Evolutionary conservation across 2,797 vertebrate genomes (phyloP), one percentile per base, ranked within the genome.

Genomic region (Falco concolor): DNA sequence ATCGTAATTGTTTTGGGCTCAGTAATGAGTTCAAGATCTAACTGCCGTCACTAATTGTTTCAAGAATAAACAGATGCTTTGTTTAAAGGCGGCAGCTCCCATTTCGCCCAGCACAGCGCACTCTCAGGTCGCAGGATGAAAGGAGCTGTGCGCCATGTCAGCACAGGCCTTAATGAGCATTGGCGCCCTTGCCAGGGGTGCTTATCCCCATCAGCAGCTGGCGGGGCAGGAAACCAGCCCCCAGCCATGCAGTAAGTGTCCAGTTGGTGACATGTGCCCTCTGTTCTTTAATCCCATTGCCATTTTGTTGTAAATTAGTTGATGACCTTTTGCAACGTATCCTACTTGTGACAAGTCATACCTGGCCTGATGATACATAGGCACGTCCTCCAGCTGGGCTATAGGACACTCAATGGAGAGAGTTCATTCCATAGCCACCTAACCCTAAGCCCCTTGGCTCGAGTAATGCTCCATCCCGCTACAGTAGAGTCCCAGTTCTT

Each of bases 11-110:
- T 89, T 95, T 95, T 87, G 75, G 91, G 94, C 93, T 90, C 78
- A 8, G 68, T 95, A 96, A 96, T 13, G 45, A 96, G 84, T 95
- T 97, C 95, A 97, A 95, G 96, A 87, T 82, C 90, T 65, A 73
- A 82, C 87, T 94, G 93, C 88, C n/a, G 12, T 89, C 78, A 17
- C 68, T 92, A 95, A 96, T 95, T 85, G 88, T 89, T 94, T 95
- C 94, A 94, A 95, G 96, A 79, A 53, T 59, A 92, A 96, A 80
- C 96, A 96, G 96, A 90, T 89, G 96, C 90, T 89, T 44, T 67
- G 67, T 94, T 79, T 90, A 25, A 82, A 89, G 95, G 93, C 86
- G 0, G 81, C 91, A 83, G 93, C 56, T 90, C 86, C 80, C 80
- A 22, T 40, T 88, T 69, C 64, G 89, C 93, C 70, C 88, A 67